Evolutionary conservation across 2,888 invertebrate genomes (phyloP).

Genomic region (Dryomyza anilis): DNA sequence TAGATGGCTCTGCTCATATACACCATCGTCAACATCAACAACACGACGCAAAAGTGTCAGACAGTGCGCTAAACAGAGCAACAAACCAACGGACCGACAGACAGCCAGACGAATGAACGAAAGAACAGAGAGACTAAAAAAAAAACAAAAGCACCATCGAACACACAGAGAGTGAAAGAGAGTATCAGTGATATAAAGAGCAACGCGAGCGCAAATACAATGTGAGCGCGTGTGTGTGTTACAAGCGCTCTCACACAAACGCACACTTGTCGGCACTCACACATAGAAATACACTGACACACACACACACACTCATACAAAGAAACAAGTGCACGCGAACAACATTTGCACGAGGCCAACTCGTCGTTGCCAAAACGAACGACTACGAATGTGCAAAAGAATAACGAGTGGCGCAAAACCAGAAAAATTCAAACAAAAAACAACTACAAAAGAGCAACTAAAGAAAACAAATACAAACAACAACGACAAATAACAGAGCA

Average conservation of each 20-base stretch:
- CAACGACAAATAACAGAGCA: not conserved
- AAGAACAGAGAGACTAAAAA: no score
- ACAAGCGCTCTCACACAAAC: not conserved
- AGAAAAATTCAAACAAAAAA: slow-evolving; percentile 41
- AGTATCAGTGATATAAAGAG: not conserved
- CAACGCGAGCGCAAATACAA: not conserved
- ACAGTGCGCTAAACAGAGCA: not conserved
- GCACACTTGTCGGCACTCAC: not conserved
- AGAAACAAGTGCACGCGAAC: slow-evolving; percentile 22
- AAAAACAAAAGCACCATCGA: no score
- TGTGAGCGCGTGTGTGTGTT: not conserved
- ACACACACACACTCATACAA: slow-evolving; percentile 18
- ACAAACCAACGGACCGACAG: not conserved
- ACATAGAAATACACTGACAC: not conserved
- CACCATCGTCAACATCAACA: no score
- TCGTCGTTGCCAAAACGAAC: slow-evolving; percentile 21
- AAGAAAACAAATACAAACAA: not conserved
- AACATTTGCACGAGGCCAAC: not conserved
- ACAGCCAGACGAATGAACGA: not conserved
- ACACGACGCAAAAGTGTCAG: no score
- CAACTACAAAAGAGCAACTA: slow-evolving; percentile 34
- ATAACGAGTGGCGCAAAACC: slow-evolving; percentile 30
- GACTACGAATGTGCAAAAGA: slow-evolving; percentile 1
- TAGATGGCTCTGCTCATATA: slow-evolving; percentile 19
- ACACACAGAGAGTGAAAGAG: not conserved